Evolutionary conservation across 2,888 invertebrate genomes (phyloP).

Genomic region (Drosophila neotestacea): DNA sequence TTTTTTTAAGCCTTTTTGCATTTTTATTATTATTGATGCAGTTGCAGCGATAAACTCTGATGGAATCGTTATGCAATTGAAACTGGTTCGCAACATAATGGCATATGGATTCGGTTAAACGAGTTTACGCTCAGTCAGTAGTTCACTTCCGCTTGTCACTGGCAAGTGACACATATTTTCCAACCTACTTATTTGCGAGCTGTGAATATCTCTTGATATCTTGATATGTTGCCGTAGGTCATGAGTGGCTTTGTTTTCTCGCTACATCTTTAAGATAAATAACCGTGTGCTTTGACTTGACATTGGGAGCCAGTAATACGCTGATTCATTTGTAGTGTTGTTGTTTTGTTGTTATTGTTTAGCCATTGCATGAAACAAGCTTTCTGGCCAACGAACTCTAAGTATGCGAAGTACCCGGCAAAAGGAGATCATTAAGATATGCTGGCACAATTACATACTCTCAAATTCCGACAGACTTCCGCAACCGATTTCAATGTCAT

Average conservation of each 20-base stretch:
- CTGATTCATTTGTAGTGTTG: constrained; percentile 48
- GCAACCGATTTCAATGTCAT: constrained; percentile 67
- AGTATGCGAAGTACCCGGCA: constrained; percentile 40
- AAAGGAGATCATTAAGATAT: constrained; percentile 13
- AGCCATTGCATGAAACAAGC: constrained; percentile 54
- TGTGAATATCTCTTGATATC: constrained; percentile 9
- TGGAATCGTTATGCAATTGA: constrained; percentile 49
- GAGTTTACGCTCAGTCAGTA: constrained; percentile 45
- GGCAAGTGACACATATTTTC: constrained; percentile 46
- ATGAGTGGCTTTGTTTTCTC: constrained; percentile 53
- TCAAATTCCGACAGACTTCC: constrained; percentile 50
- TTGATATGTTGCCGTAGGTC: constrained; percentile 69
- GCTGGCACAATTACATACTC: constrained; percentile 63
- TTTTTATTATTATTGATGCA: not conserved
- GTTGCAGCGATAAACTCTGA: constrained; percentile 26
- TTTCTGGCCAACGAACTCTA: constrained; percentile 63
- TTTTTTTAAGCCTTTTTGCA: constrained; percentile 1
- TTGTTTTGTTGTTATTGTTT: constrained; percentile 28
- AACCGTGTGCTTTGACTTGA: constrained; percentile 64
- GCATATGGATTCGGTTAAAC: constrained; percentile 40
- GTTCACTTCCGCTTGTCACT: constrained; percentile 51
- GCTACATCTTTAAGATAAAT: constrained; percentile 49
- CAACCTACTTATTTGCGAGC: constrained; percentile 14
- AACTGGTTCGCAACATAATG: constrained; percentile 44
- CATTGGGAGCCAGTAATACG: constrained; percentile 73